Percentiles rank a stretch among this genome's conserved stretches.
Evolutionary conservation across 2,797 vertebrate genomes (phyloP).

Genomic region (Synanceia verrucosa): DNA sequence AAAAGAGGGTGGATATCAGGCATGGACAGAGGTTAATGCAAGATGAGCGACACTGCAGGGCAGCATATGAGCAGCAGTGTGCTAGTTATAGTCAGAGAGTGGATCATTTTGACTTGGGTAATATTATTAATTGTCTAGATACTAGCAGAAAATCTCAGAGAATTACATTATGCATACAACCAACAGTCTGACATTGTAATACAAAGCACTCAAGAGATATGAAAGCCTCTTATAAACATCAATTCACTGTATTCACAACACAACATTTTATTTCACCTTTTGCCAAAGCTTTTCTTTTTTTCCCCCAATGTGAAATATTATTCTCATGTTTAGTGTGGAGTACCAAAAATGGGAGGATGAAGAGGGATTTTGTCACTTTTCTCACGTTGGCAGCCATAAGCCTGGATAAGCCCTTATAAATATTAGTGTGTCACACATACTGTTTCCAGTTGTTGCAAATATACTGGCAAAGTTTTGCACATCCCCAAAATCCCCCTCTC

Average conservation of each 20-base stretch:
- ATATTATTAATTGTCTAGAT: slow-evolving; percentile 37
- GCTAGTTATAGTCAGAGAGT: slow-evolving; percentile 12
- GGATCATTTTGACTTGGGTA: slow-evolving; percentile 19
- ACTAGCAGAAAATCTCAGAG: slow-evolving; percentile 35
- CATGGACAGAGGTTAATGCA: slow-evolving; percentile 64
- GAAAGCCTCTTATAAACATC: slow-evolving; percentile 71
- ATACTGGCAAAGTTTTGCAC: slow-evolving; percentile 55
- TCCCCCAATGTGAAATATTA: slow-evolving; percentile 53
- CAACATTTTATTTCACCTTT: slow-evolving; percentile 35
- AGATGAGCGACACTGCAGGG: slow-evolving; percentile 59
- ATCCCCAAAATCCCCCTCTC: slow-evolving; percentile 43
- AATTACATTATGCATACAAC: slow-evolving; percentile 35
- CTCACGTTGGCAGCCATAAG: slow-evolving; percentile 73
- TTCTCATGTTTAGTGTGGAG: slow-evolving; percentile 61
- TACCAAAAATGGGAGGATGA: slow-evolving; percentile 72
- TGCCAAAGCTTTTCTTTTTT: slow-evolving; percentile 61
- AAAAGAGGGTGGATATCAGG: slow-evolving; percentile 52
- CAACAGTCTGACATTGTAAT: slow-evolving; percentile 43
- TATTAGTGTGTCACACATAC: slow-evolving; percentile 69
- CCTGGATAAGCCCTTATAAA: slow-evolving; percentile 79
- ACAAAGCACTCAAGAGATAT: slow-evolving; percentile 18
- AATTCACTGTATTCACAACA: slow-evolving; percentile 48
- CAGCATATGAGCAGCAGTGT: slow-evolving; percentile 37
- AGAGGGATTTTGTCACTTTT: slow-evolving; percentile 75
- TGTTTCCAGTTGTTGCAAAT: slow-evolving; percentile 68